Evolutionary conservation across 2,888 invertebrate species (phyloP), one percentile per base, ranked within the genome.

Genomic region (Coelopa pilipes): DNA sequence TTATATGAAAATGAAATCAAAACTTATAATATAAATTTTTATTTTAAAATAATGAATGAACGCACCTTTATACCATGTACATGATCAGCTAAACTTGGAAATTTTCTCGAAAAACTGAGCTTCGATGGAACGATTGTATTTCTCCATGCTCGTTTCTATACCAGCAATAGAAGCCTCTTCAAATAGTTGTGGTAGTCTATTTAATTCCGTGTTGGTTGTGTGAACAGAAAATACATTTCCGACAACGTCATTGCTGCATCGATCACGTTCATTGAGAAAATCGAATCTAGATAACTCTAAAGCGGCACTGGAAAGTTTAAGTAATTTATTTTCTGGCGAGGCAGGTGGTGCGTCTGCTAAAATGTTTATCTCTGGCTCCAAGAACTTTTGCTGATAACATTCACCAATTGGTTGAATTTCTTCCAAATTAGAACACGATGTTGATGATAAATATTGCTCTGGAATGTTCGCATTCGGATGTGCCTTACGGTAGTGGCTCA

Each of bases 401-500:
- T 62, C 62, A 3, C 15, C 62, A 62, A 10, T 45, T 10, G 62
- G n/a, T n/a, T 34, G 13, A 62, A 45, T 34, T 12, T 12, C n/a
- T 34, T 21, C 15, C 12, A 62, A 62, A 5, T 62, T 62, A 13
- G 13, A 73, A 70, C 13, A 46, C 34, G 2, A 45, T 7, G n/a
- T 2, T 50, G 24, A 15, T 13, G 10, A 17, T 55, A 46, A 63
- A 15, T 7, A 34, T n/a, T 24, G 15, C 12, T 17, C 60, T 12
- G 77, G 77, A 45, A 76, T 47, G 11, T n/a, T 62, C 24, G 88
- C 88, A 11, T 72, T 12, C 0, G 90, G 87, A 80, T 93, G 93
- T 53, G 90, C 90, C 76, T 90, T 90, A 0, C 93, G 89, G 80
- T 92, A 90, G 83, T 93, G 93, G 81, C 92, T 92, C 78, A 93